Base-by-base conservation (phyloP, 2,888 invertebrate species). In the Leptinotarsa rubiginosa region DNA sequence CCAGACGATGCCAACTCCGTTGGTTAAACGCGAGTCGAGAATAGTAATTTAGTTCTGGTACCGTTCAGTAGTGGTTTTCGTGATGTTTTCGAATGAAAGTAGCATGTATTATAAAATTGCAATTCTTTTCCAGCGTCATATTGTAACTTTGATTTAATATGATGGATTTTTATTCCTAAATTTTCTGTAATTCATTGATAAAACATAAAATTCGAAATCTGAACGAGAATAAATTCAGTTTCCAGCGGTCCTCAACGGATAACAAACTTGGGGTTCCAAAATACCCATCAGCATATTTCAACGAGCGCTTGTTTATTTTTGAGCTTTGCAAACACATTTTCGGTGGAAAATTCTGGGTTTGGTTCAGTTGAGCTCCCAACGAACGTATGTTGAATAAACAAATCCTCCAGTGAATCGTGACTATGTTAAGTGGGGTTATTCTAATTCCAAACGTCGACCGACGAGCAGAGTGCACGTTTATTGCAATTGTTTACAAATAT, bases 261-360 rank as follows among this genome's bases (percentile, higher is more conserved):
- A 56, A 16, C 56, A 56, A 20, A 13, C 20, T 56, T 13, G 5
- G 56, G 18, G 78, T 75, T 75, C 79, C 78, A 80, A 79, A 41
- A 81, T 81, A 80, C 80, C 77, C 78, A 76, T 73, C 78, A 80
- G 82, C 81, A 82, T 82, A 83, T 83, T 83, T 83, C 80, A 81
- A 79, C 77, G 69, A 3, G 7, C 77, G 78, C 77, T 80, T 83
- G 82, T 83, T 83, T 83, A 81, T 81, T 83, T 83, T 82, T 79
- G 77, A 75, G 83, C 81, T 83, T 83, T 81, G 81, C 78, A 79
- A 81, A 80, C 80, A 82, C 82, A 83, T 82, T 83, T 83, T 81
- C 79, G 66, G 79, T 81, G 78, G 75, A 79, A 83, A 41, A 81
- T 56, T 83, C 82, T 81, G 82, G 77, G 78, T 82, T 83, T 78